These are phyloP conservation scores for Laodelphax striatellus DNA, from an alignment of 1,140 invertebrate genomes.

Conservation along the genomic window DNA sequence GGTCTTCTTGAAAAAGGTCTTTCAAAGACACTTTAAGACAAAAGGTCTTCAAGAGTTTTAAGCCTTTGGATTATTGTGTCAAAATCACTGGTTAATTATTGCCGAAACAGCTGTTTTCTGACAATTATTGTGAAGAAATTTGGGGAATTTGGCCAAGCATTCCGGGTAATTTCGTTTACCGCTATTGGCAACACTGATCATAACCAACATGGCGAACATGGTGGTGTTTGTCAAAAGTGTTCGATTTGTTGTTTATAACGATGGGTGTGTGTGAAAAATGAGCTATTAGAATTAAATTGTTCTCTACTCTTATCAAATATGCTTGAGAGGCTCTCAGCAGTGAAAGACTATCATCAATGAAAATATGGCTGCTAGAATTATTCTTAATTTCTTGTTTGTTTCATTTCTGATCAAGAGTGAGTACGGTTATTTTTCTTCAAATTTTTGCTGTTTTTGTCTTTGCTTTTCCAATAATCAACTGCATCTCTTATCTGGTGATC, in stretches of 20 bases:
- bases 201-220: background rate
- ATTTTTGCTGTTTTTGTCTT: background rate
- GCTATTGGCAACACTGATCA: no score
- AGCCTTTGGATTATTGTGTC: no score
- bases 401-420: background rate
- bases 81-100: no score
- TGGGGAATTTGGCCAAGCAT: no score
- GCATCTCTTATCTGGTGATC: background rate
- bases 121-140: no score
- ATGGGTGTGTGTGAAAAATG: background rate
- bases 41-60: no score
- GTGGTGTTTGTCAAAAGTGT: conserved; percentile 1
- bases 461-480: background rate
- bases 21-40: no score
- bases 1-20: no score
- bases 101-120: no score
- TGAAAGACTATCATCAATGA: background rate
- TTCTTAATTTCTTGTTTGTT: background rate
- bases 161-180: no score
- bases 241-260: background rate
- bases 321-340: background rate
- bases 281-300: background rate
- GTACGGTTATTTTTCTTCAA: background rate
- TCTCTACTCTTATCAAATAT: background rate
- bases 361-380: background rate